Percentiles rank a stretch among this genome's conserved stretches.
phyloP scores from a whole-genome alignment of 2,888 invertebrate species.

The Apotomis betuletana region DNA sequence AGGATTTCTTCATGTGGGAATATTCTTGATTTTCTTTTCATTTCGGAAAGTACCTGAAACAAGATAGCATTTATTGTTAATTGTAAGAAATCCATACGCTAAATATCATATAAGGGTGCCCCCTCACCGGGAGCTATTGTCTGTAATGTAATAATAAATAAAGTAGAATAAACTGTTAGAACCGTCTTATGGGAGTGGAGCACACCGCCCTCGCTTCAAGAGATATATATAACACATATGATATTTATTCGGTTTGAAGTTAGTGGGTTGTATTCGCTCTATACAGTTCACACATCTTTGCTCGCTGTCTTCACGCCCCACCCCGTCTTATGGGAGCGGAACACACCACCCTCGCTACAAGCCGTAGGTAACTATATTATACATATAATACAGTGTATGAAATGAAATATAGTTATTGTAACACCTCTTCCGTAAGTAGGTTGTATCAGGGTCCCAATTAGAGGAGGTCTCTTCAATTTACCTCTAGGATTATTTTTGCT shows the following conservation, averaged over 20 bases:
- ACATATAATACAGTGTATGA: too few relatives aligned
- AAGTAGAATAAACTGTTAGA: too few relatives aligned
- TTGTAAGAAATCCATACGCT: too few relatives aligned
- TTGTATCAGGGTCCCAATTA: too few relatives aligned
- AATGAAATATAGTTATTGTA: not conserved
- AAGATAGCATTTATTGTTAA: not conserved
- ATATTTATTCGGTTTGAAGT: too few relatives aligned
- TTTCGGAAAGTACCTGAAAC: not conserved
- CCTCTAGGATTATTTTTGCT: too few relatives aligned
- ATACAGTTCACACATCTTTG: conserved; percentile 70
- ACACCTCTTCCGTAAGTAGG: not conserved
- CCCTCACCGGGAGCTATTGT: too few relatives aligned
- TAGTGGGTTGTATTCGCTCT: conserved; percentile 9
- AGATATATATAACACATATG: not conserved
- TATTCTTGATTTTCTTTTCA: not conserved
- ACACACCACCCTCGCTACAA: conserved; percentile 27
- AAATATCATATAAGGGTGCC: too few relatives aligned
- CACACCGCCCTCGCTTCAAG: conserved; percentile 4
- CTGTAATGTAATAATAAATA: too few relatives aligned
- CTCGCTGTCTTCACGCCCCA: conserved; percentile 75
- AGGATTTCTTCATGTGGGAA: too few relatives aligned
- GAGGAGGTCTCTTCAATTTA: too few relatives aligned
- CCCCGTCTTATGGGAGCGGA: conserved; percentile 69
- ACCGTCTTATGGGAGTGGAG: conserved; percentile 65
- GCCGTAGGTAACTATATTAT: not conserved